Conservation (phyloP, 2,888 invertebrate species). For the Harmothoe impar region DNA sequence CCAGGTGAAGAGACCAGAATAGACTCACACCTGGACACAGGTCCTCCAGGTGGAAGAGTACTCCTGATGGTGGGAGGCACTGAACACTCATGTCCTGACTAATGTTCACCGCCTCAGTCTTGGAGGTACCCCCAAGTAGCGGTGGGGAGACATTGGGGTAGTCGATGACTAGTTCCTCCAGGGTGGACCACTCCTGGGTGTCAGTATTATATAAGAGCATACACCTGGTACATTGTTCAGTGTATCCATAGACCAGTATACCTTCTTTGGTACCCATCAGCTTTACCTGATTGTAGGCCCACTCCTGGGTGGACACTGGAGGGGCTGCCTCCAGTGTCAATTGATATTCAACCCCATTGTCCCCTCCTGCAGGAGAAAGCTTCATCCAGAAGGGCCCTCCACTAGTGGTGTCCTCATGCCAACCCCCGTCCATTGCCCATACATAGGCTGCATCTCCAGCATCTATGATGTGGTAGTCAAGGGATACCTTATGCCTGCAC, state of each 20-base stretch:
- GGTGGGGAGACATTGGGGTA: background rate
- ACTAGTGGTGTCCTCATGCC: background rate
- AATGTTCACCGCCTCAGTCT: background rate
- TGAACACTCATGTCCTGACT: background rate
- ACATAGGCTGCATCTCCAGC: background rate
- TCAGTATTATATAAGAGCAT: background rate
- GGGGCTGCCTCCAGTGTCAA: background rate
- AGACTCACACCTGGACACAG: background rate
- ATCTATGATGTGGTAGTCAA: background rate
- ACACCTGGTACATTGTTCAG: too few relatives aligned
- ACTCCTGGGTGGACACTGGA: too few relatives aligned
- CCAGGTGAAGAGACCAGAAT: background rate
- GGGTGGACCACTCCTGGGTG: background rate
- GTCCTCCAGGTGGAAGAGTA: slow-evolving; percentile 4
- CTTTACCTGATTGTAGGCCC: too few relatives aligned
- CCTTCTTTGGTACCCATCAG: too few relatives aligned
- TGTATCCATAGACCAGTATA: too few relatives aligned
- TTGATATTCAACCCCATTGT: background rate
- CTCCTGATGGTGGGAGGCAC: background rate
- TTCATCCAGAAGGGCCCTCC: slow-evolving; percentile 25
- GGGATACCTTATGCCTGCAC: background rate
- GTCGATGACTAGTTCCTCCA: background rate
- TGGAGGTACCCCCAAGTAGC: background rate
- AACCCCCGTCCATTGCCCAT: background rate
- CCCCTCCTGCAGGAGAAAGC: background rate